phyloP scores from a whole-genome alignment of 2,888 invertebrate species.

The Synanthedon tipuliformis region DNA sequence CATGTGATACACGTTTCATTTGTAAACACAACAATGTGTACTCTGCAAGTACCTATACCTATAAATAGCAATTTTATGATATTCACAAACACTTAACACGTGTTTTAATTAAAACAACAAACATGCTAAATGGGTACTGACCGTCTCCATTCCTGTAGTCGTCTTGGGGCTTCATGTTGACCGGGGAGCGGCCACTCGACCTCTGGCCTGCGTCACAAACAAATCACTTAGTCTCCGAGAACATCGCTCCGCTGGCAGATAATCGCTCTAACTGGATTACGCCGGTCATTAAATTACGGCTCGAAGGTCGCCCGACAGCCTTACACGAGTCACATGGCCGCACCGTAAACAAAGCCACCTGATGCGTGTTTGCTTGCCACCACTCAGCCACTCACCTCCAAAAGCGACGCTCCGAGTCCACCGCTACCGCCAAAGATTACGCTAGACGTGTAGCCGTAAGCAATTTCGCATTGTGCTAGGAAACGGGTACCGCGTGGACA shows the following conservation, averaged over 20 bases:
- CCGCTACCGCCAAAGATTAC: conserved; percentile 4
- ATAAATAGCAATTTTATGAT: too few relatives aligned
- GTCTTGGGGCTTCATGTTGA: conserved; percentile 40
- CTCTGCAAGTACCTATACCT: too few relatives aligned
- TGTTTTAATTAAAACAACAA: too few relatives aligned
- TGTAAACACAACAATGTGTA: too few relatives aligned
- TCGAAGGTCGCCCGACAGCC: conserved; percentile 17
- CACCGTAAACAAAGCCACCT: conserved; percentile 40
- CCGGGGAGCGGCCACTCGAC: conserved; percentile 7
- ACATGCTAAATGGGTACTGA: conserved; percentile 15
- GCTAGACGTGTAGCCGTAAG: conserved; percentile 6
- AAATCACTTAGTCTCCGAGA: neutral
- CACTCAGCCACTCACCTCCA: conserved; percentile 7
- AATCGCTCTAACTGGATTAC: conserved; percentile 25
- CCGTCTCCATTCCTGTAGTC: conserved; percentile 46
- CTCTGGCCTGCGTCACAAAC: conserved; percentile 6
- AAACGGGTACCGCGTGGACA: too few relatives aligned
- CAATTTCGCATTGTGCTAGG: too few relatives aligned
- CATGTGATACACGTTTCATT: too few relatives aligned
- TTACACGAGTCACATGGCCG: conserved; percentile 24
- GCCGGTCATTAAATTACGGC: conserved; percentile 6
- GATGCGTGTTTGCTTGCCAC: conserved; percentile 15
- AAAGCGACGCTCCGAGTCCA: conserved; percentile 3
- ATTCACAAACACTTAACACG: too few relatives aligned
- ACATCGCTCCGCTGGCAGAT: conserved; percentile 2